Percentiles rank a stretch among this genome's conserved stretches.
These are phyloP conservation scores for Bimastos eiseni DNA, from an alignment of 2,888 invertebrate species.

Conservation along the genomic window DNA sequence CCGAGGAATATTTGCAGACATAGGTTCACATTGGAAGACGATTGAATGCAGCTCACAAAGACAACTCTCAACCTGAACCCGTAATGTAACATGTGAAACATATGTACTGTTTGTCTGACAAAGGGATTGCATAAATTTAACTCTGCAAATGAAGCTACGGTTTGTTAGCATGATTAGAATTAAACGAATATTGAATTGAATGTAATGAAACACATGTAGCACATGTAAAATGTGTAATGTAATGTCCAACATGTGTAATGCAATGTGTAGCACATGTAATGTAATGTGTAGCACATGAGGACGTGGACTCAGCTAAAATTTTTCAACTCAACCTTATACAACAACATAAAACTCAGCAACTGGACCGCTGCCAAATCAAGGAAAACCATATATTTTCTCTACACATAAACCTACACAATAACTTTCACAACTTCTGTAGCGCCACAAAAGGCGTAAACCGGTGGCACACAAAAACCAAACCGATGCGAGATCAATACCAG, in stretches of 20 bases:
- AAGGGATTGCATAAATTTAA: no score
- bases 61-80: neutral
- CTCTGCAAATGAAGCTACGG: no score
- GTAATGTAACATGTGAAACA: no score
- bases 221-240: no score
- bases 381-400: neutral
- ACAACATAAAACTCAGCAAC: neutral
- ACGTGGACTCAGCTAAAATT: neutral
- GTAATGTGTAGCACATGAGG: neutral
- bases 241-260: no score
- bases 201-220: no score
- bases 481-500: neutral
- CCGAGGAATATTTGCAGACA: neutral
- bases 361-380: neutral
- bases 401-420: no score
- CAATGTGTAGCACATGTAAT: neutral
- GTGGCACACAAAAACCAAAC: neutral
- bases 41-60: neutral
- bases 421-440: neutral
- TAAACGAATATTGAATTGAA: no score
- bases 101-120: no score
- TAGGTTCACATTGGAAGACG: neutral
- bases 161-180: no score
- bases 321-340: neutral
- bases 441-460: neutral